A percentile compares a stretch with the other conserved stretches of the same genome.
Evolutionary conservation across 1,140 invertebrate species (phyloP).

Genomic region (Nasonia longicornis): DNA sequence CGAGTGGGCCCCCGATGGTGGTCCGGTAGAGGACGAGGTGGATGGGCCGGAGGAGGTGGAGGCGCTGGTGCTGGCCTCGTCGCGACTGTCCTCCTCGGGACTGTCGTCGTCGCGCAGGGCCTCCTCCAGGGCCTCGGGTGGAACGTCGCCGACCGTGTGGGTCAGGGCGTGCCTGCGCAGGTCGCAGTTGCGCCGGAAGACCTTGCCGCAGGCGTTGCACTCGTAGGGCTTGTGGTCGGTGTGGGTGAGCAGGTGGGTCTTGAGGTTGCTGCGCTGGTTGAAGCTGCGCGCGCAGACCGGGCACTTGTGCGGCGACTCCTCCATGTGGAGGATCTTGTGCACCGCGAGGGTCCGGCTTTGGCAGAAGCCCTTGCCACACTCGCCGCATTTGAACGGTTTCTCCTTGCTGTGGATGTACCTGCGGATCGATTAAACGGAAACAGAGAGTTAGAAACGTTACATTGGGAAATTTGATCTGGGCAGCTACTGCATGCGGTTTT

Average conservation of each 20-base stretch:
- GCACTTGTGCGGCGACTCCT: conserved; percentile 92
- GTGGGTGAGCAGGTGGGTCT: conserved; percentile 94
- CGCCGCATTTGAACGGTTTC: conserved; percentile 95
- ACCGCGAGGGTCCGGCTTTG: conserved; percentile 93
- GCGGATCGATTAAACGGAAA: conserved; percentile 62
- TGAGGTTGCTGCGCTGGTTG: conserved; percentile 92
- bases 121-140: conserved; percentile 76
- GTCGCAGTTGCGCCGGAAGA: conserved; percentile 88
- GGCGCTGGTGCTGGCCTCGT: conserved; percentile 48
- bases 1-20: conserved; percentile 55
- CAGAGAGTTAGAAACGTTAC: neutral
- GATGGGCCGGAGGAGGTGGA: conserved; percentile 59
- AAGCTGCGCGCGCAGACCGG: conserved; percentile 90
- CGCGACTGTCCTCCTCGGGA: conserved; percentile 63
- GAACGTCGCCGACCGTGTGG: conserved; percentile 86
- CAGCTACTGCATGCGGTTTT: neutral
- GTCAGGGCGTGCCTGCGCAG: conserved; percentile 85
- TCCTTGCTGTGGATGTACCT: conserved; percentile 98
- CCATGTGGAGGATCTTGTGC: conserved; percentile 93
- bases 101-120: conserved; percentile 76
- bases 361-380: conserved; percentile 97
- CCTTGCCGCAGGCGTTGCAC: conserved; percentile 90
- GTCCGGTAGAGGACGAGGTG: conserved; percentile 49
- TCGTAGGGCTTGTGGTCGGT: conserved; percentile 96
- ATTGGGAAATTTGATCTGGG: neutral